phyloP scores from a whole-genome alignment of 2,113 vertebrate species.

The Paratilapia polleni region DNA sequence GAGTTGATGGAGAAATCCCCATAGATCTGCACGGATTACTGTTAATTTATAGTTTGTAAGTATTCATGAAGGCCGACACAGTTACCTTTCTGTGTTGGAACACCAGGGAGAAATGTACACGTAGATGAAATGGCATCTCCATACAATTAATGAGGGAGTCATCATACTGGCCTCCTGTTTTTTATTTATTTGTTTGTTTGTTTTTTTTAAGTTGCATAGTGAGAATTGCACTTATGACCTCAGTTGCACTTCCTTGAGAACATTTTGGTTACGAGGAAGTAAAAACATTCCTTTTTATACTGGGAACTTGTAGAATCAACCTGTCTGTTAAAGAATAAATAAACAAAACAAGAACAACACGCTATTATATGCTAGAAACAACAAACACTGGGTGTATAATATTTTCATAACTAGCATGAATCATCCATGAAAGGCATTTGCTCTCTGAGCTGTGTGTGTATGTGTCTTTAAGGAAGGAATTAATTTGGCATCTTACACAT shows the following conservation, averaged over 20 bases:
- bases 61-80: conserved; percentile 65
- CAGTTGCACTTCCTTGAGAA: conserved; percentile 45
- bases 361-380: conserved; percentile 2
- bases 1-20: conserved; percentile 67
- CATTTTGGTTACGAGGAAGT: neutral
- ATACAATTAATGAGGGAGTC: conserved; percentile 57
- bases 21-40: conserved; percentile 62
- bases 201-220: conserved; percentile 31
- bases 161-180: neutral
- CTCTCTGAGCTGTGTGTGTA: conserved; percentile 2
- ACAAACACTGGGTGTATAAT: conserved; percentile 16
- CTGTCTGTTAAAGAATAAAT: neutral
- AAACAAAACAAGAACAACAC: conserved; percentile 22
- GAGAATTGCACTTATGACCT: conserved; percentile 45
- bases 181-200: conserved; percentile 11
- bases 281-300: conserved; percentile 17
- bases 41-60: conserved; percentile 72
- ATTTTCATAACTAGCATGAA: conserved; percentile 19
- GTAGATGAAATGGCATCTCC: conserved; percentile 57
- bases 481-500: conserved; percentile 76
- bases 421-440: conserved; percentile 30
- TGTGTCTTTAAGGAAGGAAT: conserved; percentile 77
- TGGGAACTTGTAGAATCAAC: neutral
- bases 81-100: conserved; percentile 42
- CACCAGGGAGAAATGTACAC: conserved; percentile 63